These are phyloP conservation scores for Paradoxurus hermaphroditus DNA, from an alignment of 2,113 vertebrate species.

Conservation along the genomic window DNA sequence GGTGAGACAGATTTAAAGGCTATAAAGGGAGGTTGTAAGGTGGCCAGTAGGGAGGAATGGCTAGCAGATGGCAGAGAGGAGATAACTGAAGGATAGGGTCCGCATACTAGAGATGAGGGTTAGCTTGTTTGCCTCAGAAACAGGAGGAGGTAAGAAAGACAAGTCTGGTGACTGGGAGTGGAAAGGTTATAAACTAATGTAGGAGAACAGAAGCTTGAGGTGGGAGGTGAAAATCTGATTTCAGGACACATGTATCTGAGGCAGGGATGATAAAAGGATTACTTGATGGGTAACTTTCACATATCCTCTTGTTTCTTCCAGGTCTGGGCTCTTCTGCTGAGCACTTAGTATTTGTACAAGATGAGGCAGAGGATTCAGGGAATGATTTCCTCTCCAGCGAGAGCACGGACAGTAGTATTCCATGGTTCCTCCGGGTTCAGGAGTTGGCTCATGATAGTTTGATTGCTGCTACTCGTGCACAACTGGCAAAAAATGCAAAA, in stretches of 20 bases:
- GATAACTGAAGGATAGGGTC: neutral
- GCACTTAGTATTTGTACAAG: constrained; percentile 94
- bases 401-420: constrained; percentile 91
- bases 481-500: constrained; percentile 94
- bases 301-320: constrained; percentile 73
- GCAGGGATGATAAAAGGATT: neutral
- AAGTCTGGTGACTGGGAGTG: neutral
- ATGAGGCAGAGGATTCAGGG: constrained; percentile 90
- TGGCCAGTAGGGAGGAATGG: neutral
- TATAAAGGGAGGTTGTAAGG: neutral
- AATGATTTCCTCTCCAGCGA: constrained; percentile 92
- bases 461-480: constrained; percentile 96
- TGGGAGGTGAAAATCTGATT: neutral
- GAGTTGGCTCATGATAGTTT: constrained; percentile 98
- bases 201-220: neutral
- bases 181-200: neutral
- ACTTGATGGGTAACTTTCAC: neutral
- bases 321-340: constrained; percentile 93
- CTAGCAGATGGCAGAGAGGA: neutral
- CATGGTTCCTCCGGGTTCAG: constrained; percentile 97
- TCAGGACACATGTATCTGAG: neutral
- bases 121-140: constrained; percentile 12
- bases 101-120: neutral
- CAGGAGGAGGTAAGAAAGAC: neutral
- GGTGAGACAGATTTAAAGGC: neutral